A percentile compares a stretch with the other conserved stretches of the same genome.
These are phyloP conservation scores for Platynereis dumerilii DNA, from an alignment of 2,888 invertebrate species.

Conservation along the genomic window DNA sequence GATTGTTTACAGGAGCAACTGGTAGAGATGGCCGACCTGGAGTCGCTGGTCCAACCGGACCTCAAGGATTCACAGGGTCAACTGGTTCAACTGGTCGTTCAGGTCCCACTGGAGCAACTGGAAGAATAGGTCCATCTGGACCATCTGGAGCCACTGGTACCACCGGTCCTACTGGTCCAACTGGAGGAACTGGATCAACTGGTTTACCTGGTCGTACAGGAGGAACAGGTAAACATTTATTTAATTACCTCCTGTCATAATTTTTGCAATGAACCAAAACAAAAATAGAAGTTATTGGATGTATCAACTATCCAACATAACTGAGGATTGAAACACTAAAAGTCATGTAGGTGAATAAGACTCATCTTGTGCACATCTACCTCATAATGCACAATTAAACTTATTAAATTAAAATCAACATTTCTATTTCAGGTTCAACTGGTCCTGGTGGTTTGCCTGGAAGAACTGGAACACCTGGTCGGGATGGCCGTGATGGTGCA, in stretches of 20 bases:
- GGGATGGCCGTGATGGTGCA: neutral
- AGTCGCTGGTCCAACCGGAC: conserved; percentile 20
- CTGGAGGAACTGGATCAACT: conserved; percentile 20
- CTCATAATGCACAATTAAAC: no score
- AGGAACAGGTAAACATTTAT: no score
- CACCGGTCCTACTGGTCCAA: conserved; percentile 23
- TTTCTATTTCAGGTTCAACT: conserved; percentile 10
- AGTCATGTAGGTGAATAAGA: no score
- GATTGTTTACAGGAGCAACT: conserved; percentile 17
- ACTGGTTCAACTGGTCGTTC: conserved; percentile 21
- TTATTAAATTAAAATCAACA: no score
- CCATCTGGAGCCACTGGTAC: conserved; percentile 23
- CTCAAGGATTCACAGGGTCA: conserved; percentile 19
- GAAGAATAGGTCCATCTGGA: conserved; percentile 20
- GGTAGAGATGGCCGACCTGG: conserved; percentile 29
- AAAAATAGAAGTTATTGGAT: no score
- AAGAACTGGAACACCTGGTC: conserved; percentile 16
- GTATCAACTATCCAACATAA: no score
- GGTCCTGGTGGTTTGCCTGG: conserved; percentile 20
- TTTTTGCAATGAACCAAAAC: no score
- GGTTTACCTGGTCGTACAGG: conserved; percentile 14
- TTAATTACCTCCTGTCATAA: no score
- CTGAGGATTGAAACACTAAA: no score
- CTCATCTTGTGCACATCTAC: no score
- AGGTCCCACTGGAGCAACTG: conserved; percentile 21